Conservation (phyloP, 1,140 invertebrate genomes). For the Aphaenogaster floridana region DNA sequence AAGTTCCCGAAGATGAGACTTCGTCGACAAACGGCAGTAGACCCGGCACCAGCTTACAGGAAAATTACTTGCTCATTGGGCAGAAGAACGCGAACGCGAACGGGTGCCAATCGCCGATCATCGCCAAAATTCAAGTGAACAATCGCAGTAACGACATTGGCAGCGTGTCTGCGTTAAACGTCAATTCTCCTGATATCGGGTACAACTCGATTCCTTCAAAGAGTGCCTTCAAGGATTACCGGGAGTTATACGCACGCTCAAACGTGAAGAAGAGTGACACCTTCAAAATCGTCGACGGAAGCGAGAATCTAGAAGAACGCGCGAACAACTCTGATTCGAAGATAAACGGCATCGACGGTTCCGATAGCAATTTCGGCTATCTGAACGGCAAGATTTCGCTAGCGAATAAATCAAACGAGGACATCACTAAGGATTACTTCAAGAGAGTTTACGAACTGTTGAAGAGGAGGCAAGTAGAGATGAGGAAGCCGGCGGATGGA, state of each 20-base stretch:
- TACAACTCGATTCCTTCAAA: conserved; percentile 80
- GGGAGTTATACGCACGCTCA: conserved; percentile 72
- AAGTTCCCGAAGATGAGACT: neutral
- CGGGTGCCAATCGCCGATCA: neutral
- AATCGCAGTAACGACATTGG: neutral
- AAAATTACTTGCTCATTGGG: conserved; percentile 78
- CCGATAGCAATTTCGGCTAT: conserved; percentile 40
- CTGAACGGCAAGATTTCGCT: conserved; percentile 60
- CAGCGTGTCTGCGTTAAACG: neutral
- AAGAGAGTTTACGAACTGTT: conserved; percentile 83
- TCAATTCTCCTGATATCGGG: conserved; percentile 73
- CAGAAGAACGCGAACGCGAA: neutral
- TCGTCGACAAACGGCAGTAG: conserved; percentile 58
- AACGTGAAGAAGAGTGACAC: conserved; percentile 84
- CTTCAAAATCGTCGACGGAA: conserved; percentile 82
- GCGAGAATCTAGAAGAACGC: conserved; percentile 63
- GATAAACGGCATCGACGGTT: neutral
- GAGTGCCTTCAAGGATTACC: conserved; percentile 66
- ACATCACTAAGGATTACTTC: conserved; percentile 82
- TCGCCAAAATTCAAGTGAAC: conserved; percentile 55
- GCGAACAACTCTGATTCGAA: conserved; percentile 33
- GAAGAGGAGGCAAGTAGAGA: conserved; percentile 78
- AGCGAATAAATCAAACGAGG: conserved; percentile 77
- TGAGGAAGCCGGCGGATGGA: conserved; percentile 49
- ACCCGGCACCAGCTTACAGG: conserved; percentile 78